phyloP scores from a whole-genome alignment of 2,888 invertebrate species.

The Caenorhabditis angaria region DNA sequence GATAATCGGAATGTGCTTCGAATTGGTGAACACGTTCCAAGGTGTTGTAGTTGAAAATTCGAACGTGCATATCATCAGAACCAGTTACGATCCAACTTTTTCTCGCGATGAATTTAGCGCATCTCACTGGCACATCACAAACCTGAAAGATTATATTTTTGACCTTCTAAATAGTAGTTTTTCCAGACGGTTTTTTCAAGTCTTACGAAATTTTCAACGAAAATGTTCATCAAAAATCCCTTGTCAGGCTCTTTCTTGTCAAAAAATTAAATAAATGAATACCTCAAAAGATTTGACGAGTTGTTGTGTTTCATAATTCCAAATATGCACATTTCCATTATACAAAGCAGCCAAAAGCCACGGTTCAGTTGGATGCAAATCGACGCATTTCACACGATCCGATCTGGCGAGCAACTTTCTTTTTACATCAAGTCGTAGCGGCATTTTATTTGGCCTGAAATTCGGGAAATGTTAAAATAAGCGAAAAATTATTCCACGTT shows the following conservation, averaged over 20 bases:
- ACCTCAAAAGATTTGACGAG: slow-evolving; percentile 78
- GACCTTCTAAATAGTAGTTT: slow-evolving; percentile 50
- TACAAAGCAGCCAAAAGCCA: slow-evolving; percentile 98
- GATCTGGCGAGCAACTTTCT: slow-evolving; percentile 95
- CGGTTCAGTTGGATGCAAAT: slow-evolving; percentile 95
- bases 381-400: slow-evolving; percentile 89
- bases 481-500: slow-evolving; percentile 6
- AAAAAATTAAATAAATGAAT: background rate
- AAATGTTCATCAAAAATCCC: no score
- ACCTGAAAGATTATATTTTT: slow-evolving; percentile 75
- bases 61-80: slow-evolving; percentile 80
- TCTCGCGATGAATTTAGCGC: slow-evolving; percentile 92
- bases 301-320: slow-evolving; percentile 94
- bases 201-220: no score
- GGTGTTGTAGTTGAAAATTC: slow-evolving; percentile 98
- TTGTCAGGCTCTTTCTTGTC: no score
- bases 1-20: slow-evolving; percentile 98
- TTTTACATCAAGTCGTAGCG: slow-evolving; percentile 95
- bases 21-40: slow-evolving; percentile 92
- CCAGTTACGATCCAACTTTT: slow-evolving; percentile 99
- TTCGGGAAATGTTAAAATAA: background rate
- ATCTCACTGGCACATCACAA: slow-evolving; percentile 93
- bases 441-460: no score
- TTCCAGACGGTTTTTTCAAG: background rate
- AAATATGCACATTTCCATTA: slow-evolving; percentile 98